Evolutionary conservation across 2,113 vertebrate genomes (phyloP).

Genomic region (Uropsilus gracilis): DNA sequence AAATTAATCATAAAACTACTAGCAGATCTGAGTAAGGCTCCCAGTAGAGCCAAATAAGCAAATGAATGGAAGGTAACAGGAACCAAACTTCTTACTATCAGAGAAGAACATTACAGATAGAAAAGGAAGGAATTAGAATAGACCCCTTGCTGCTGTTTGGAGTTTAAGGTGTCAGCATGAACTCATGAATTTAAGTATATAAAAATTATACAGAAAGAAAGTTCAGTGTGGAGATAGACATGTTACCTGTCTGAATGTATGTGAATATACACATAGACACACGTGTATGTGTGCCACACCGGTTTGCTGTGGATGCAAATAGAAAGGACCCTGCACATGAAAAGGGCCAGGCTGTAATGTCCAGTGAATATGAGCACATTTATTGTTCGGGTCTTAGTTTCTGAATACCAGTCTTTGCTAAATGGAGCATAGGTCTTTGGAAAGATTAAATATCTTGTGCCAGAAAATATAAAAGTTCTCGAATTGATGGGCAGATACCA

Average conservation of each 20-base stretch:
- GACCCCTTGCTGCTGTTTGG: background rate
- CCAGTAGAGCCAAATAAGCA: background rate
- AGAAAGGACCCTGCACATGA: background rate
- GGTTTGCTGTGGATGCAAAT: no score
- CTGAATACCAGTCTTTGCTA: background rate
- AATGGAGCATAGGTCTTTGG: background rate
- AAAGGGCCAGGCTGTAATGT: background rate
- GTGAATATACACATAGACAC: background rate
- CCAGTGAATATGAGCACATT: background rate
- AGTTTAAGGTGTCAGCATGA: background rate
- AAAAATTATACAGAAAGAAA: background rate
- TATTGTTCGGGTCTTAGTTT: background rate
- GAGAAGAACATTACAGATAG: background rate
- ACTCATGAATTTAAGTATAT: background rate
- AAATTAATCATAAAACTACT: constrained; percentile 24
- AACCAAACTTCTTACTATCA: background rate
- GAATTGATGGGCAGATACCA: no score
- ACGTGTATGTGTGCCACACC: no score
- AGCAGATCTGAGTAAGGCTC: background rate
- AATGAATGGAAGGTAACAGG: background rate
- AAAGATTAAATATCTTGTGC: background rate
- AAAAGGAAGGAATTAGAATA: background rate
- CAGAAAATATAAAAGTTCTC: background rate
- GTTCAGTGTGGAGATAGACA: background rate
- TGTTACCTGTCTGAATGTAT: background rate